Conservation (phyloP, 2,797 vertebrate genomes). For the Rhyacichthys aspro region DNA sequence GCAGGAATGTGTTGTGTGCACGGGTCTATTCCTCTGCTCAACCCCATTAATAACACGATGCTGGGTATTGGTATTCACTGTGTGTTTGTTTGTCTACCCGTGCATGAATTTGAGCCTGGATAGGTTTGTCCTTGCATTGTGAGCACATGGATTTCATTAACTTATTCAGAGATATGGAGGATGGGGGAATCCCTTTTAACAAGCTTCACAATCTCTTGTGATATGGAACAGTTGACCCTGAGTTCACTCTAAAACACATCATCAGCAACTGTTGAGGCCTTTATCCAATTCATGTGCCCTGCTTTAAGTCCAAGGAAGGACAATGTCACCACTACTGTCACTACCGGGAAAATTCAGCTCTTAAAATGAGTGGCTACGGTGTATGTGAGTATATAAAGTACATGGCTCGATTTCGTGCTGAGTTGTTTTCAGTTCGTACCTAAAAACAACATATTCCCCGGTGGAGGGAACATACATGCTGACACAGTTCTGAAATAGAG, state of each 20-base stretch:
- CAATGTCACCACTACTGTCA: slow-evolving; percentile 45
- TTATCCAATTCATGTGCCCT: slow-evolving; percentile 45
- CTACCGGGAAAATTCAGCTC: slow-evolving; percentile 35
- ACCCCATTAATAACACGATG: slow-evolving; percentile 34
- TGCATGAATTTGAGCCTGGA: slow-evolving; percentile 13
- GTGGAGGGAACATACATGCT: slow-evolving; percentile 17
- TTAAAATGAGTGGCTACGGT: slow-evolving; percentile 2
- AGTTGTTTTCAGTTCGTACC: slow-evolving; percentile 6
- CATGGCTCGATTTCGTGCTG: not conserved
- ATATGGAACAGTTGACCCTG: slow-evolving; percentile 13
- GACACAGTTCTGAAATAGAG: slow-evolving; percentile 38
- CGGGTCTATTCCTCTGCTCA: slow-evolving; percentile 8
- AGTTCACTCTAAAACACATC: slow-evolving; percentile 46
- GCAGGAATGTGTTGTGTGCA: slow-evolving; percentile 12
- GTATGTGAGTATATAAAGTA: not conserved
- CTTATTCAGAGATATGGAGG: slow-evolving; percentile 3
- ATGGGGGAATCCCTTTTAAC: slow-evolving; percentile 46
- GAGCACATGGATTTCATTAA: slow-evolving; percentile 10
- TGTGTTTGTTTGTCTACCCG: slow-evolving; percentile 5
- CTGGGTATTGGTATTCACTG: not conserved
- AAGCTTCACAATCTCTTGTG: slow-evolving; percentile 7
- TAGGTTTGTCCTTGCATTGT: slow-evolving; percentile 14
- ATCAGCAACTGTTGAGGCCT: slow-evolving; percentile 48
- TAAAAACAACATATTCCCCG: slow-evolving; percentile 22
- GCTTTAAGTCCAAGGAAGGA: slow-evolving; percentile 44